A percentile compares a stretch with the other conserved stretches of the same genome.
These are phyloP conservation scores for Helicolenus hilgendorfi DNA, from an alignment of 2,797 vertebrate species.

Conservation along the genomic window DNA sequence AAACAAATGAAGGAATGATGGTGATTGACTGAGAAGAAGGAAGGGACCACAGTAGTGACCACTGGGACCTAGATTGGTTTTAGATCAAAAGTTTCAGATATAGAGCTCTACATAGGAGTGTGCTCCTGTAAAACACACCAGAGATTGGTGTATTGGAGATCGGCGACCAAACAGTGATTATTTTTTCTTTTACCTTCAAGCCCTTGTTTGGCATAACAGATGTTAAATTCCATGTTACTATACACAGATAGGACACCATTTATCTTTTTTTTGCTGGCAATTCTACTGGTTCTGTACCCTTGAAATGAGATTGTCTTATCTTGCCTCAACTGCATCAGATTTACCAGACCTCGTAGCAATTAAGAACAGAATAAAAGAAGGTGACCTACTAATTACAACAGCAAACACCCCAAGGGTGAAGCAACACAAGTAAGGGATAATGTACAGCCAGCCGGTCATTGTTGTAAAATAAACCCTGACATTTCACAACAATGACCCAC, in stretches of 20 bases:
- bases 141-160: neutral
- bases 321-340: neutral
- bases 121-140: neutral
- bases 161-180: neutral
- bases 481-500: too few relatives aligned
- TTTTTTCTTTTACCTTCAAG: neutral
- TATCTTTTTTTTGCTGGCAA: neutral
- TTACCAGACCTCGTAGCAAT: neutral
- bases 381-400: slow-evolving; percentile 10
- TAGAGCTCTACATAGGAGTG: neutral
- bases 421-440: neutral
- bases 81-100: neutral
- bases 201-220: neutral
- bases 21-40: neutral
- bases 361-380: slow-evolving; percentile 7
- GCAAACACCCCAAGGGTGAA: neutral
- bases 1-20: neutral
- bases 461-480: too few relatives aligned
- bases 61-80: neutral
- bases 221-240: neutral
- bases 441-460: too few relatives aligned
- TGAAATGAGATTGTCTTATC: neutral
- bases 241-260: neutral
- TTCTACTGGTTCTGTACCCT: neutral
- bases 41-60: neutral